Base-by-base conservation (phyloP, 2,113 vertebrate species). In the Microtus pennsylvanicus region DNA sequence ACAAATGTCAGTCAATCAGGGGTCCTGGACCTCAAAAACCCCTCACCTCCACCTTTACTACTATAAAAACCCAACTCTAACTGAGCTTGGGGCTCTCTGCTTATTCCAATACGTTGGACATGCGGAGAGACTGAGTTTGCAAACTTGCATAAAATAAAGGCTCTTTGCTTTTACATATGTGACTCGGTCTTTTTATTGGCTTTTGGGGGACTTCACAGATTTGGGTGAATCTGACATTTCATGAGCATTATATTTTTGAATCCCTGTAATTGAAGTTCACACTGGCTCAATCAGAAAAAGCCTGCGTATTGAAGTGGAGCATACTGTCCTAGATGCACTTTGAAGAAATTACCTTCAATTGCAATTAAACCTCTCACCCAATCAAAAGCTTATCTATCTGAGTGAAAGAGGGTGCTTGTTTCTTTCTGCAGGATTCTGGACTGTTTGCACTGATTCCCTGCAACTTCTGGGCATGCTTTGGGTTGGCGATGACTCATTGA, bases 401-500 rank as follows among this genome's bases (percentile, higher is more conserved):
- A 94, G 9, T 24, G 82, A 74, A 35, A 72, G 13, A 78, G 47
- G 24, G 74, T 76, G 30, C 12, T 82, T 95, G 91, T 89, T 9
- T 2, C 33, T 94, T 83, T 72, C 76, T 65, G 80, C 9, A 80
- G 69, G 87, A 83, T 69, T 75, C 9, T 65, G 7, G 72, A 45
- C 82, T 90, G 67, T 97, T 90, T 28, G 33, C 38, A 89, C 1
- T 3, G 30, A 63, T 22, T 45, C 26, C 45, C 7, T 80, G 33
- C 12, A 1, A 89, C 16, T 50, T 93, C 91, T 78, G 33, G 26
- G 42, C 63, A 42, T 45, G 74, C 42, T 90, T 94, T 94, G 77
- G 69, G 38, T 94, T 72, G 61, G 30, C 0, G 42, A 63, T 98
- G 96, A 97, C 24, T 96, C 96, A 97, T 50, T 91, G 78, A 95